Evolutionary conservation across 2,113 vertebrate species (phyloP), one percentile per base, ranked within the genome.

Genomic region (Rhipidura dahli): DNA sequence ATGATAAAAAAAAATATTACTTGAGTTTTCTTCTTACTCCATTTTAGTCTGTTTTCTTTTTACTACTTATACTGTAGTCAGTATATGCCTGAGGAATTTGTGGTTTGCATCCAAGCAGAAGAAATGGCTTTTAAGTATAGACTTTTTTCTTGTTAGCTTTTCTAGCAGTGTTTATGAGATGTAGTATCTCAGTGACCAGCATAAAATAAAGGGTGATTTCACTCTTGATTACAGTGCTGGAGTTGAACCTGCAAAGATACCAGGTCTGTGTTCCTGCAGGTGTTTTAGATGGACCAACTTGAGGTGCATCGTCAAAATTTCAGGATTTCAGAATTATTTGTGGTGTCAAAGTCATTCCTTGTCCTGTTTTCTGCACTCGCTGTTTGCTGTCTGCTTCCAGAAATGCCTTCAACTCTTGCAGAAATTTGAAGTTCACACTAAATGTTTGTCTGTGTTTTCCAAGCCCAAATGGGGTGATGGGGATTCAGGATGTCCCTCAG

Each of bases 311-410:
- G 49, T 16, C 24, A 35, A 66, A 4, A 69, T 35, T 53, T 54
- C 47, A 31, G 18, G 13, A 51, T 77, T 73, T 83, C 45, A 33
- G 0, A 47, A 42, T 14, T 26, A 5, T 22, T 53, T 11, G 20
- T 0, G 6, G 16, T 45, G 42, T 7, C 19, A 21, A 8, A 47
- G 7, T 39, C 1, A 0, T 15, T 66, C 2, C 1, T 61, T 33
- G 28, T 57, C n/a, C 49, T 66, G 6, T 71, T 89, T 63, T 23
- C 9, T 31, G 11, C 45, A 21, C 4, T 6, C 8, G 4, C 1
- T 15, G 15, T 35, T n/a, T 51, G 15, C 35, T 22, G 2, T 8
- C 57, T 33, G 31, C 49, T 72, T 1, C 7, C 28, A 35, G 42
- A 42, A 39, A 18, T 66, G 13, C 49, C 9, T 1, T 33, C 31